phyloP scores from a whole-genome alignment of 2,888 invertebrate genomes.

The Apotomis betuletana region DNA sequence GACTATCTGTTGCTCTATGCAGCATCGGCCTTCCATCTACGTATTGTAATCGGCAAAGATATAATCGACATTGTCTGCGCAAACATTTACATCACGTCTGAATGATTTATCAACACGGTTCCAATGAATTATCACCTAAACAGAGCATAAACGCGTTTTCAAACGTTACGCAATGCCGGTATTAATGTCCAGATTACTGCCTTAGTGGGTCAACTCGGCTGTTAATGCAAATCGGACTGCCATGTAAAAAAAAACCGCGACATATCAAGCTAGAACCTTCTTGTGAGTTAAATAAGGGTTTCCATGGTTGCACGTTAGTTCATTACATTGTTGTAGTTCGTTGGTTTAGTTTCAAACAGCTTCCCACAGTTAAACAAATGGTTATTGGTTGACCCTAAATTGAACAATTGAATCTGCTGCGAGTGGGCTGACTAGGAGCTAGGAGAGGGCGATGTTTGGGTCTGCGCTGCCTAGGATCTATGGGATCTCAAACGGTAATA shows the following conservation, averaged over 20 bases:
- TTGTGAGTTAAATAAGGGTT: neutral
- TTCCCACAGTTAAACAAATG: constrained; percentile 12
- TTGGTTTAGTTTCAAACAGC: neutral
- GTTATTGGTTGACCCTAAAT: constrained; percentile 3
- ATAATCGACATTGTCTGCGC: too few species aligned
- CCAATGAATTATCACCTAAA: constrained; percentile 32
- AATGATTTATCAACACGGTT: constrained; percentile 15
- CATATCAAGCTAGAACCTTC: neutral
- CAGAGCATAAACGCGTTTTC: constrained; percentile 29
- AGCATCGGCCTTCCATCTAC: too few species aligned
- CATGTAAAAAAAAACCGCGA: constrained; percentile 1
- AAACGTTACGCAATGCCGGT: constrained; percentile 30
- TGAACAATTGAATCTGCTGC: constrained; percentile 16
- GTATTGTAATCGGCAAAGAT: neutral
- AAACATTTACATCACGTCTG: neutral
- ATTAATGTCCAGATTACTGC: constrained; percentile 33
- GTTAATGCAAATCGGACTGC: constrained; percentile 53
- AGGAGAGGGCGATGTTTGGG: neutral
- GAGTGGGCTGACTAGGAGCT: neutral
- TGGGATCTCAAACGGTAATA: neutral
- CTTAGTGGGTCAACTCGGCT: constrained; percentile 51
- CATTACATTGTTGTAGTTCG: constrained; percentile 1
- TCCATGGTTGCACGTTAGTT: neutral
- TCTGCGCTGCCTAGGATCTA: neutral
- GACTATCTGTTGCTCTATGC: too few species aligned